Percentiles rank a stretch among this genome's conserved stretches.
These are phyloP conservation scores for Crocallis elinguaria DNA, from an alignment of 2,888 invertebrate genomes.

Conservation along the genomic window DNA sequence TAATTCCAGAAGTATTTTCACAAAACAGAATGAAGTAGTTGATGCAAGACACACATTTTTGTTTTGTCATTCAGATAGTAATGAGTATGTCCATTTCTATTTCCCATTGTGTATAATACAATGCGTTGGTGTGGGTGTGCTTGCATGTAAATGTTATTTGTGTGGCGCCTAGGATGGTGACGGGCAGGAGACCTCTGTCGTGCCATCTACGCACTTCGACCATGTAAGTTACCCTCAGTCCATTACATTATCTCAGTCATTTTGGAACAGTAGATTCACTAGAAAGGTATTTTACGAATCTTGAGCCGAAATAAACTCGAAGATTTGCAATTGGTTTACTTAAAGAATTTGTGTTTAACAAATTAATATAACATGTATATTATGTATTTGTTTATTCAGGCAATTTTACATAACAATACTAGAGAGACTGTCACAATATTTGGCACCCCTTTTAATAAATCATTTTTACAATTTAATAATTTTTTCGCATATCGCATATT, in stretches of 20 bases:
- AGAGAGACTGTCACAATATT: neutral
- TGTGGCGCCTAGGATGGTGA: conserved; percentile 76
- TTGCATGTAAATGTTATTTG: conserved; percentile 74
- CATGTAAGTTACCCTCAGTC: conserved; percentile 65
- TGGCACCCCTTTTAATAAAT: neutral
- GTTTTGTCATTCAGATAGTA: neutral
- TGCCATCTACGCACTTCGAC: conserved; percentile 73
- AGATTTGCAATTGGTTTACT: too few relatives aligned
- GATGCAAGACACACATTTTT: neutral
- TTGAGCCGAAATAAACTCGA: too few relatives aligned
- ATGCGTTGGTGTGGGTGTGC: conserved; percentile 69
- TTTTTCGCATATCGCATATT: neutral
- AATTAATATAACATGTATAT: too few relatives aligned
- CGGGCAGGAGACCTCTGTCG: conserved; percentile 75
- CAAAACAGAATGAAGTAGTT: too few relatives aligned
- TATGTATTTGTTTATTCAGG: too few relatives aligned
- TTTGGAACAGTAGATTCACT: neutral
- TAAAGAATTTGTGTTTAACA: too few relatives aligned
- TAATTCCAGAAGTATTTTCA: too few relatives aligned
- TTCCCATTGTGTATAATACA: conserved; percentile 37
- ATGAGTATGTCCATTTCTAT: conserved; percentile 51
- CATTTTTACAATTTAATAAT: neutral
- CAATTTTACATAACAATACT: too few relatives aligned
- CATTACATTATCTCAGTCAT: neutral
- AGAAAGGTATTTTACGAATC: neutral